These are phyloP conservation scores for Columbina picui DNA, from an alignment of 2,113 vertebrate genomes.

Conservation along the genomic window DNA sequence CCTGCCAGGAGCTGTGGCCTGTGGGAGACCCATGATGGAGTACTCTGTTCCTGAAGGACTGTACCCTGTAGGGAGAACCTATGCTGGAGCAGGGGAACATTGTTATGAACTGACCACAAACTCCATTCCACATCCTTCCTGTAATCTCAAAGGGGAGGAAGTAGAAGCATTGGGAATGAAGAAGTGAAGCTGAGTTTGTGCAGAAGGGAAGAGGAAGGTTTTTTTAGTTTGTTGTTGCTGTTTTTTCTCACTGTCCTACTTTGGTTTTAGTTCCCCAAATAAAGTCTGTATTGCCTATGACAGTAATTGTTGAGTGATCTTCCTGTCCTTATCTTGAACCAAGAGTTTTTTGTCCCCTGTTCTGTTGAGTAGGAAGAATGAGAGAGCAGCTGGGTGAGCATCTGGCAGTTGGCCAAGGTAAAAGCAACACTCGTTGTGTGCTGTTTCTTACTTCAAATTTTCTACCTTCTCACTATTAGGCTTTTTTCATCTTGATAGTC, in stretches of 20 bases:
- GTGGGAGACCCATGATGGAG: too few relatives aligned
- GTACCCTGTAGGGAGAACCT: background rate
- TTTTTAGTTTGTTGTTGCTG: background rate
- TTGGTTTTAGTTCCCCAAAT: background rate
- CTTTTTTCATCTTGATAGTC: background rate
- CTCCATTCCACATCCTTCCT: background rate
- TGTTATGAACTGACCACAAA: background rate
- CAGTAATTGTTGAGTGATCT: background rate
- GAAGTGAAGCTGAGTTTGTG: background rate
- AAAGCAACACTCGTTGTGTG: background rate
- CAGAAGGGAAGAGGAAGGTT: background rate
- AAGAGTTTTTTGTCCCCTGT: rapidly evolving
- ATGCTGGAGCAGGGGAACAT: rapidly evolving
- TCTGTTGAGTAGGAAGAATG: background rate
- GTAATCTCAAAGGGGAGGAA: background rate
- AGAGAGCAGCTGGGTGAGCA: background rate
- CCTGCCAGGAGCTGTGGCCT: too few relatives aligned
- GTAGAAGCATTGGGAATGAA: background rate
- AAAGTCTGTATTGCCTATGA: background rate
- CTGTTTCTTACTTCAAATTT: background rate
- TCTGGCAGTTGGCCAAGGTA: background rate
- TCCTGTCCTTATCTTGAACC: background rate
- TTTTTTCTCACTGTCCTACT: background rate
- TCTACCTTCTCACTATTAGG: background rate
- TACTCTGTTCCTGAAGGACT: too few relatives aligned